These are phyloP conservation scores for Bombus confusus DNA, from an alignment of 1,140 invertebrate genomes.

Conservation along the genomic window DNA sequence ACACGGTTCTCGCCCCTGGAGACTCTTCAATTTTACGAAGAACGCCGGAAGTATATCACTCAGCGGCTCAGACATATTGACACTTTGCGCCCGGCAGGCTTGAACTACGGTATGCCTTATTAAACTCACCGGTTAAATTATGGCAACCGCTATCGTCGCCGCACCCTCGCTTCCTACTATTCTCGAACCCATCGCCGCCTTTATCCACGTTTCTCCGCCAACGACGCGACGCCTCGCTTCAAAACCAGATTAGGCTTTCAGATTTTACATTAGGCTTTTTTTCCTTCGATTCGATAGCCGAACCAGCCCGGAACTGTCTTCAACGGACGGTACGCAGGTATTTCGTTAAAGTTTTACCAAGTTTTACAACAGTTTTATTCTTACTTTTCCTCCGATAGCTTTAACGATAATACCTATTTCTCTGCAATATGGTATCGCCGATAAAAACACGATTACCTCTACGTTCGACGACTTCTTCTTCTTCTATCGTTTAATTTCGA, in stretches of 20 bases:
- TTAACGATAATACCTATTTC: not conserved
- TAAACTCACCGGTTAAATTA: slow-evolving; percentile 78
- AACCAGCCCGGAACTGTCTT: not conserved
- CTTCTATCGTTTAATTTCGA: not conserved
- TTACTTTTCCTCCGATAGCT: not conserved
- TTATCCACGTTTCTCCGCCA: slow-evolving; percentile 17
- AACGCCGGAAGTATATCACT: slow-evolving; percentile 78
- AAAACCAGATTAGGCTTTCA: no score
- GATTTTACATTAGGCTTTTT: not conserved
- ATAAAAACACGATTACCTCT: no score
- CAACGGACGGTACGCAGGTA: no score
- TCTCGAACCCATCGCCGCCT: slow-evolving; percentile 1
- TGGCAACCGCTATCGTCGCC: slow-evolving; percentile 70
- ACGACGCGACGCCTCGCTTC: not conserved
- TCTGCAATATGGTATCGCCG: no score
- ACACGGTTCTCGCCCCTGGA: slow-evolving; percentile 47
- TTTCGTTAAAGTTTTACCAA: no score
- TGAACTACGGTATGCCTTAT: slow-evolving; percentile 77
- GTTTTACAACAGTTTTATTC: no score
- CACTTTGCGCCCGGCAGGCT: slow-evolving; percentile 73
- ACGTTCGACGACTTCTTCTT: not conserved
- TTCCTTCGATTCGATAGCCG: not conserved
- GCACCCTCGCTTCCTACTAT: slow-evolving; percentile 12
- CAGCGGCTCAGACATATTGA: slow-evolving; percentile 79
- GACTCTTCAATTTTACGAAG: slow-evolving; percentile 77